A percentile compares a stretch with the other conserved stretches of the same genome.
These are phyloP conservation scores for Temnothorax rugatulus DNA, from an alignment of 2,888 invertebrate genomes.

Conservation along the genomic window DNA sequence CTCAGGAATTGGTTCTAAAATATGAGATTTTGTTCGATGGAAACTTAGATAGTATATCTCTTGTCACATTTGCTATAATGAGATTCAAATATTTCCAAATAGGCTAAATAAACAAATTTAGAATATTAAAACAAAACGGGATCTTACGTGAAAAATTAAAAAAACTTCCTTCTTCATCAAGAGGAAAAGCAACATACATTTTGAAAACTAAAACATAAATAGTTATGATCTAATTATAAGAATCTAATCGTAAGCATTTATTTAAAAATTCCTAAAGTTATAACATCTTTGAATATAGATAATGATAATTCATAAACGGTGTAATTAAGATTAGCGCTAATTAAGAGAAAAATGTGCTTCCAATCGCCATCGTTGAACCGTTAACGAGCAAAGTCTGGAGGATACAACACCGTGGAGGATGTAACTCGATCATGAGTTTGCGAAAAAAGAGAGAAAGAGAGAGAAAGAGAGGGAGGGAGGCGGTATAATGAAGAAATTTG, in stretches of 20 bases:
- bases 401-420: neutral
- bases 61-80: neutral
- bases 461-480: neutral
- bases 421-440: conserved; percentile 37
- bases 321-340: neutral
- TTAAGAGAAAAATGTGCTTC: neutral
- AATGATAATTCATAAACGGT: neutral
- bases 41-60: neutral
- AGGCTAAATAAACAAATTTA: neutral
- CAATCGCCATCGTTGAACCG: neutral
- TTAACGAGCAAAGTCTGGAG: conserved; percentile 18
- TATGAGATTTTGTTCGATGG: neutral
- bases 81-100: neutral
- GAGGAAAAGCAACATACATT: neutral
- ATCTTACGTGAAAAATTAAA: neutral
- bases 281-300: neutral
- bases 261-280: neutral
- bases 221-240: neutral
- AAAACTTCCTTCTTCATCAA: neutral
- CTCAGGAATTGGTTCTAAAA: neutral
- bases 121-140: neutral
- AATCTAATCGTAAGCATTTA: neutral
- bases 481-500: conserved; percentile 33
- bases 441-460: conserved; percentile 1
- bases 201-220: neutral